Evolutionary conservation across 2,888 invertebrate species (phyloP).

Genomic region (Nebria brevicollis): DNA sequence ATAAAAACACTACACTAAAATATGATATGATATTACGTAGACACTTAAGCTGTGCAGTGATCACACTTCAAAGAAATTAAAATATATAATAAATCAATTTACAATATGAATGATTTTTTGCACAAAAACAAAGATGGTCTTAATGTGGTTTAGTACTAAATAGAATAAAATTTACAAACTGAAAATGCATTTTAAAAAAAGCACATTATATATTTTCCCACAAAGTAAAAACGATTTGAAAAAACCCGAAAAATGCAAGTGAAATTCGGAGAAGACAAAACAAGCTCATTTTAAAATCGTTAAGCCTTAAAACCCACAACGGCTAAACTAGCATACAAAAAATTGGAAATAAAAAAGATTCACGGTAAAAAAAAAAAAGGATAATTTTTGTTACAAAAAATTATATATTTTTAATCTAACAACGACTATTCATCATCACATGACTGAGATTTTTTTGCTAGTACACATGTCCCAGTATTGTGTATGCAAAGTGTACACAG

Average conservation of each 20-base stretch:
- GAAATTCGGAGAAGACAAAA: neutral
- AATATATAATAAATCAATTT: too few species aligned
- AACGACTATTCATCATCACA: constrained; percentile 1
- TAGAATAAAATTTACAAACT: neutral
- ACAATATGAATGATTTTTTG: neutral
- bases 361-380: neutral
- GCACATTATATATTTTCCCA: neutral
- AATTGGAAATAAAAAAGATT: neutral
- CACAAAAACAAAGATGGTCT: neutral
- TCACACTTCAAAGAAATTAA: too few species aligned
- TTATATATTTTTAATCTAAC: constrained; percentile 1
- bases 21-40: too few species aligned
- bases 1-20: too few species aligned
- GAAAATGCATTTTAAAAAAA: neutral
- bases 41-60: too few species aligned
- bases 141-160: neutral
- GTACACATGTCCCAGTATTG: neutral
- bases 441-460: neutral
- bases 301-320: neutral
- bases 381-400: neutral
- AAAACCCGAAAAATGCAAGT: neutral
- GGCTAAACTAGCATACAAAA: neutral
- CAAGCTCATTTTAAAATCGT: constrained; percentile 1
- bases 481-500: neutral
- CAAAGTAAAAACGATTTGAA: neutral